These are phyloP conservation scores for Euplagia quadripunctaria DNA, from an alignment of 2,888 invertebrate species.

Conservation along the genomic window DNA sequence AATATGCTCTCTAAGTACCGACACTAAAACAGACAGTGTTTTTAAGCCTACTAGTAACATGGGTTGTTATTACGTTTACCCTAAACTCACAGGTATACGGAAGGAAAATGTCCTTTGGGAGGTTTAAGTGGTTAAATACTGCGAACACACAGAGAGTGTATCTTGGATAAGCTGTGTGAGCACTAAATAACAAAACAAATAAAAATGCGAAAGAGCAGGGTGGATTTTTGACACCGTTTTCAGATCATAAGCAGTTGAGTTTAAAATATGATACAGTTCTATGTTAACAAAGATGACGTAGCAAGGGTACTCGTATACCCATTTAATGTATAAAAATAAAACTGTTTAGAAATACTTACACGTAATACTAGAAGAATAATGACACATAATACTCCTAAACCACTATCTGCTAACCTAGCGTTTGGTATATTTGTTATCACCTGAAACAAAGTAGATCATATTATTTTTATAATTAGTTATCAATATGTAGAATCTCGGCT, in stretches of 20 bases:
- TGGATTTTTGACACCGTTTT: background rate
- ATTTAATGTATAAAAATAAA: background rate
- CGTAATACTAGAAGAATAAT: conserved; percentile 91
- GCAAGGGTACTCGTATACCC: background rate
- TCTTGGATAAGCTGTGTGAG: background rate
- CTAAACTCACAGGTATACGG: background rate
- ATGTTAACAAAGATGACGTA: background rate
- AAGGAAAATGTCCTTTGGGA: background rate
- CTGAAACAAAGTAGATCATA: conserved; percentile 59
- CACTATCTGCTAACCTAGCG: conserved; percentile 90
- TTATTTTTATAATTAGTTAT: background rate
- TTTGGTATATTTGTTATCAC: conserved; percentile 90
- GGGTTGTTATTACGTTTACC: background rate
- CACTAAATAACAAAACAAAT: background rate
- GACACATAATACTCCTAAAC: conserved; percentile 92
- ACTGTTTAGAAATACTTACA: conserved; percentile 84
- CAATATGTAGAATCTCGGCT: background rate
- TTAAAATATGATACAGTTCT: background rate
- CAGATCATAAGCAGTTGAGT: too few relatives aligned
- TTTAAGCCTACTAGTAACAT: background rate
- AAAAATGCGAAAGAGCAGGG: background rate
- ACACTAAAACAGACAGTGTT: background rate
- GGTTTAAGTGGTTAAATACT: background rate
- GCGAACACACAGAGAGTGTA: background rate
- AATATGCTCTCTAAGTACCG: background rate